Base-by-base conservation (phyloP, 2,888 invertebrate genomes). In the Formica aserva region DNA sequence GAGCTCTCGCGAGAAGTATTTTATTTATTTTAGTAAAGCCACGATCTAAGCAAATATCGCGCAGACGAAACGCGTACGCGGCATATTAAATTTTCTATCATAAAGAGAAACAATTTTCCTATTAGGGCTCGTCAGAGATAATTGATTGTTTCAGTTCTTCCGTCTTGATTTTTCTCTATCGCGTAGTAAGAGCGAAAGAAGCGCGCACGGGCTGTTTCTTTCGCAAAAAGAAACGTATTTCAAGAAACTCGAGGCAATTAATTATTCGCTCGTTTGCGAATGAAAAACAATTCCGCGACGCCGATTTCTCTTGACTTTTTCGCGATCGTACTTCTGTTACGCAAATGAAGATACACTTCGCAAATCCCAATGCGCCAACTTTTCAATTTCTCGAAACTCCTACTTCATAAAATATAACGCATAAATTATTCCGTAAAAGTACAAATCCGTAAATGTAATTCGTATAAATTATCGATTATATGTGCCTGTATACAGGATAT, bases 191-290 rank as follows among this genome's bases (percentile, higher is more conserved):
- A 32, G 57, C 38, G 55, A 71, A 71, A 78, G 18, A 67, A 77
- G 29, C 29, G 76, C 38, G 69, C 67, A 29, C 48, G 32, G 18
- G 57, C 22, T 18, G 26, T 26, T 71, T 71, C 32, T 57, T 15
- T 11, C 55, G 41, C 52, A 29, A 38, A 48, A n/a, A 41, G 45
- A 71, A 72, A 29, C 60, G 78, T 62, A 72, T 72, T 60, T 80
- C 78, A 45, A 71, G 78, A 80, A 71, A 71, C 78, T 80, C 78
- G 72, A 5, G 72, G 71, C 78, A 80, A 80, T 80, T 80, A 80
- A 80, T 80, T 80, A 80, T 71, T 80, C 60, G 60, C 60, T 80
- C 45, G 72, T 62, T 72, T 60, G 57, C 69, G 72, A 71, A 72
- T 80, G 71, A 80, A 80, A 80, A 80, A 71, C 60, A 80, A 80